Percentiles rank a stretch among this genome's conserved stretches.
Evolutionary conservation across 1,140 invertebrate species (phyloP).

Genomic region (Ostrea denselamellosa): DNA sequence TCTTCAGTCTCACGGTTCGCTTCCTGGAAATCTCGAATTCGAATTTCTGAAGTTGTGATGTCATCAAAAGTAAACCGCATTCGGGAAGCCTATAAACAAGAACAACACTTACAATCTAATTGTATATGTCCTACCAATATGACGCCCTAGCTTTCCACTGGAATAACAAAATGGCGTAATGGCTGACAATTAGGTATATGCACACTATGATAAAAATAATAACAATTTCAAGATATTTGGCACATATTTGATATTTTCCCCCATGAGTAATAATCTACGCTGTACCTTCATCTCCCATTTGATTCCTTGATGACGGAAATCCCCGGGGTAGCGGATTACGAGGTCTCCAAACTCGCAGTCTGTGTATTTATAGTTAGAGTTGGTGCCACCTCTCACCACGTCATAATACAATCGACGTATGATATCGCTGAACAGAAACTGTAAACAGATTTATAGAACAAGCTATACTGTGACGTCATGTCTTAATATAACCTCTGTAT

Average conservation of each 20-base stretch:
- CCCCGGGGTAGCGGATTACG: background rate
- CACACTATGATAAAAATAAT: too few relatives aligned
- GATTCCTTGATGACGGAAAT: constrained; percentile 18
- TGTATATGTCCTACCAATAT: too few relatives aligned
- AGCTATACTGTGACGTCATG: background rate
- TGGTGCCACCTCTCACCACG: constrained; percentile 57
- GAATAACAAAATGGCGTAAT: too few relatives aligned
- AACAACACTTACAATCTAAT: too few relatives aligned
- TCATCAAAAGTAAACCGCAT: constrained; percentile 30
- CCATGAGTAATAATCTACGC: too few relatives aligned
- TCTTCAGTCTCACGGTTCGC: background rate
- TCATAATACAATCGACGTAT: constrained; percentile 63
- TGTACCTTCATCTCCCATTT: constrained; percentile 37
- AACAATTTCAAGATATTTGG: too few relatives aligned
- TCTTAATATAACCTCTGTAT: too few relatives aligned
- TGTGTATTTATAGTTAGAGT: constrained; percentile 59
- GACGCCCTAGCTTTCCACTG: too few relatives aligned
- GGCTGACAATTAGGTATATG: too few relatives aligned
- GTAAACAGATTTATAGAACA: constrained; percentile 41
- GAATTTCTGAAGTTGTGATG: constrained; percentile 14
- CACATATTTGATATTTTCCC: too few relatives aligned
- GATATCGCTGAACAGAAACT: constrained; percentile 66
- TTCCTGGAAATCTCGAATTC: background rate
- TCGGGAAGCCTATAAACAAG: background rate
- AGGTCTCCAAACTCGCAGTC: constrained; percentile 70